Percentiles rank a stretch among this genome's conserved stretches.
These are phyloP conservation scores for Acanthornis magna DNA, from an alignment of 2,797 vertebrate species.

Conservation along the genomic window DNA sequence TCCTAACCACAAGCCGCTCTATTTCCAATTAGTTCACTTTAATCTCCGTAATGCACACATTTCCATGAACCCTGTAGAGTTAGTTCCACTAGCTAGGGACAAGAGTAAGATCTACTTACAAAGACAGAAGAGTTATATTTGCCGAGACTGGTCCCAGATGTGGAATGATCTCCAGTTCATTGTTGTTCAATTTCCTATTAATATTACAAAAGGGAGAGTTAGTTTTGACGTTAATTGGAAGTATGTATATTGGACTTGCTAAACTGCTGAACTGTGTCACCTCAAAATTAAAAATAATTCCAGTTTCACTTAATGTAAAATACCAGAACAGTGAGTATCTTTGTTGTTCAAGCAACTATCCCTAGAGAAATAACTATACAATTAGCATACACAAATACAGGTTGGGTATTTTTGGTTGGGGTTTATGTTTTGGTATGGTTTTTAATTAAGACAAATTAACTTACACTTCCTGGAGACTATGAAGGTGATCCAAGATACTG, in stretches of 20 bases:
- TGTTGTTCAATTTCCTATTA: constrained; percentile 90
- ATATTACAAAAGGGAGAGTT: constrained; percentile 9
- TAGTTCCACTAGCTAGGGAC: constrained; percentile 18
- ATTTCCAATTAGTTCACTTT: constrained; percentile 51
- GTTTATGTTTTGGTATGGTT: not conserved
- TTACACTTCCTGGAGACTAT: constrained; percentile 90
- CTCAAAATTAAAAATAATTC: not conserved
- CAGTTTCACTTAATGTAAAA: not conserved
- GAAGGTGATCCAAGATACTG: constrained; percentile 83
- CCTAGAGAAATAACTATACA: not conserved
- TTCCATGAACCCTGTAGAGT: not conserved
- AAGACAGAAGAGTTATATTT: constrained; percentile 86
- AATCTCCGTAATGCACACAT: not conserved
- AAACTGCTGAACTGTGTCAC: not conserved
- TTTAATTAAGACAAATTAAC: constrained; percentile 67
- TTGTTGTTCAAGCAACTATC: not conserved
- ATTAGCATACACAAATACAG: not conserved
- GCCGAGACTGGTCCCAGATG: constrained; percentile 81
- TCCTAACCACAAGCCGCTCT: constrained; percentile 38
- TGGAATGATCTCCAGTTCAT: constrained; percentile 87
- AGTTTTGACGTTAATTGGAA: not conserved
- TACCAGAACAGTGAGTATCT: not conserved
- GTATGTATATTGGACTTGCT: not conserved
- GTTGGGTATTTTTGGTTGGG: not conserved
- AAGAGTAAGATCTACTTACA: constrained; percentile 83